Evolutionary conservation across 2,888 invertebrate genomes (phyloP).

Genomic region (Julus scandinavius): DNA sequence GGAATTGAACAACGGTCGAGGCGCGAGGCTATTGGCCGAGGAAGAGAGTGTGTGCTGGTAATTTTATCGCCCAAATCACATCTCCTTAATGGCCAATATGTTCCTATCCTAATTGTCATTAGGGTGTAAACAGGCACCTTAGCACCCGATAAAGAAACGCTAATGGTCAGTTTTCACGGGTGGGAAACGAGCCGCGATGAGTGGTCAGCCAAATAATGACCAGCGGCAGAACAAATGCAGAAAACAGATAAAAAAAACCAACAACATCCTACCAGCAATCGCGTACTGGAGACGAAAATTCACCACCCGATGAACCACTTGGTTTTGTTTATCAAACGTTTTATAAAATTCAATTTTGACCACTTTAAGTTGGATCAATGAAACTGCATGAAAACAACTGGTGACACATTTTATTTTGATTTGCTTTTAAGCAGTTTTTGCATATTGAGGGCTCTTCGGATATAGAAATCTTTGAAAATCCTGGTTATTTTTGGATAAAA

Average conservation of each 20-base stretch:
- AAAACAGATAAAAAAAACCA: not conserved
- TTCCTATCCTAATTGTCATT: slow-evolving; percentile 56
- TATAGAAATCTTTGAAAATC: no score
- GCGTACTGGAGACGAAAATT: not conserved
- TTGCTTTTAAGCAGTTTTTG: no score
- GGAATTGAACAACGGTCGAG: not conserved
- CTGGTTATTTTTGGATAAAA: no score
- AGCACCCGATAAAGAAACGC: slow-evolving; percentile 55
- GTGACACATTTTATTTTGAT: no score
- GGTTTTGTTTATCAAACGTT: not conserved
- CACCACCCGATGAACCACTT: not conserved
- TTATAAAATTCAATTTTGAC: not conserved
- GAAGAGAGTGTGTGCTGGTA: slow-evolving; percentile 40
- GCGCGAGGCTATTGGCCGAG: not conserved
- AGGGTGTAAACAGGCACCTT: slow-evolving; percentile 56
- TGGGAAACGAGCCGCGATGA: slow-evolving; percentile 48
- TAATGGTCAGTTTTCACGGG: slow-evolving; percentile 55
- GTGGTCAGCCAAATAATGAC: slow-evolving; percentile 49
- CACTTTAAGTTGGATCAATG: no score
- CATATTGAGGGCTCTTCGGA: no score
- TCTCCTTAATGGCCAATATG: slow-evolving; percentile 56
- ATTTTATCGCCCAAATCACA: slow-evolving; percentile 57
- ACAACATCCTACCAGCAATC: not conserved
- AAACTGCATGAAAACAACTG: no score
- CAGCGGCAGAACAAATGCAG: slow-evolving; percentile 36